Percentiles rank a stretch among this genome's conserved stretches.
phyloP scores from a whole-genome alignment of 1,140 invertebrate species.

The Trypoxylus dichotomus region DNA sequence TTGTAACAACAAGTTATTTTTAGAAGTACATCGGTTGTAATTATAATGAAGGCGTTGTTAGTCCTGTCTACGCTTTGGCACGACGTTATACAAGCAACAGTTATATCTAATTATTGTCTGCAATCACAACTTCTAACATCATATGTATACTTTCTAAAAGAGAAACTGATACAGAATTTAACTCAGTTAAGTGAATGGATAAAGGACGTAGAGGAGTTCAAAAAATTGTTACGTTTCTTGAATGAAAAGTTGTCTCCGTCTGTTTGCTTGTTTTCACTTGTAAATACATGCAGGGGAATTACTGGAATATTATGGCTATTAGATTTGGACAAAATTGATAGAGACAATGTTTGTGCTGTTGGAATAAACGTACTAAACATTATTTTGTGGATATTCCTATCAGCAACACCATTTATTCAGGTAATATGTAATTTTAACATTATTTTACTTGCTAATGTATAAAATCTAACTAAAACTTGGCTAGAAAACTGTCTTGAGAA shows the following conservation, averaged over 20 bases:
- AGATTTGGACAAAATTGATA: conserved; percentile 60
- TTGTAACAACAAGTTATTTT: conserved; percentile 41
- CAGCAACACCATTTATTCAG: conserved; percentile 70
- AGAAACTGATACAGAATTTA: conserved; percentile 70
- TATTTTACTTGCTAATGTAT: no score
- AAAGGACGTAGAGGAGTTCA: conserved; percentile 76
- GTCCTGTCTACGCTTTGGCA: conserved; percentile 72
- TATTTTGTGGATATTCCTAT: conserved; percentile 68
- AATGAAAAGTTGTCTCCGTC: conserved; percentile 73
- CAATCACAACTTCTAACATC: conserved; percentile 75
- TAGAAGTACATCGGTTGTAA: conserved; percentile 57
- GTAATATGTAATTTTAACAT: conserved; percentile 51
- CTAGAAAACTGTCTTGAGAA: no score
- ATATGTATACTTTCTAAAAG: conserved; percentile 69
- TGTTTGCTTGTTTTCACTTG: conserved; percentile 72
- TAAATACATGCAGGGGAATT: conserved; percentile 71
- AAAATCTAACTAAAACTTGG: no score
- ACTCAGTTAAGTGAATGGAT: conserved; percentile 75
- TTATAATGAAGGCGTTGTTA: conserved; percentile 62
- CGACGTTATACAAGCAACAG: conserved; percentile 75
- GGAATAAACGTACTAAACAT: conserved; percentile 67
- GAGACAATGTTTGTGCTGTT: conserved; percentile 58
- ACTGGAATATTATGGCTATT: conserved; percentile 70
- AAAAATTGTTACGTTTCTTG: conserved; percentile 71
- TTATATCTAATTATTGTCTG: conserved; percentile 77